Conservation (phyloP, 1,140 invertebrate species). For the Cardiocondyla obscurior region DNA sequence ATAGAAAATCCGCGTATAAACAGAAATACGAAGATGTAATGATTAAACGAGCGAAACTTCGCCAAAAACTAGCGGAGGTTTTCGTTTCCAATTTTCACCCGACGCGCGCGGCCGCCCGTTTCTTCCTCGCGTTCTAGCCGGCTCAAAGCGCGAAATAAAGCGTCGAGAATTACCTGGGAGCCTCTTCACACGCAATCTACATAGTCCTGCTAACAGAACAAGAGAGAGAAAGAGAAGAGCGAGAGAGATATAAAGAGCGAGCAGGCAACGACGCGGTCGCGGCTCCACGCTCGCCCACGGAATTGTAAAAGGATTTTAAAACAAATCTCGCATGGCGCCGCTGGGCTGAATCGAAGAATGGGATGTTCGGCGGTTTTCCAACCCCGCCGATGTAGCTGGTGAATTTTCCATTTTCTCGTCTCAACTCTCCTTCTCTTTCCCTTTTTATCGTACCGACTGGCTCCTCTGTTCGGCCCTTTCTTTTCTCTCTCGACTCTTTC, state of each 20-base stretch:
- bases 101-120: conserved; percentile 7
- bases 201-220: conserved; percentile 55
- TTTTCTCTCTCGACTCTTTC: conserved; percentile 46
- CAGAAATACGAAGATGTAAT: neutral
- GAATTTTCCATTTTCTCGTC: conserved; percentile 81
- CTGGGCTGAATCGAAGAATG: conserved; percentile 81
- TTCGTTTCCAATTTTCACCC: conserved; percentile 48
- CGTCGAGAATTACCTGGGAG: conserved; percentile 72
- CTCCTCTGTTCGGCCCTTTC: neutral
- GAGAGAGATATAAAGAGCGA: conserved; percentile 29
- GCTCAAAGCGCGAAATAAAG: conserved; percentile 60
- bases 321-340: conserved; percentile 82
- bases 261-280: conserved; percentile 24
- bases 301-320: conserved; percentile 84
- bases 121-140: conserved; percentile 10
- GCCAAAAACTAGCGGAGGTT: conserved; percentile 27
- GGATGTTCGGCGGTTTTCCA: conserved; percentile 77
- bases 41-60: conserved; percentile 1
- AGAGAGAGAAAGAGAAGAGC: conserved; percentile 32
- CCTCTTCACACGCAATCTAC: conserved; percentile 80
- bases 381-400: conserved; percentile 58
- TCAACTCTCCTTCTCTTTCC: conserved; percentile 61
- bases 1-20: neutral
- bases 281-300: conserved; percentile 67
- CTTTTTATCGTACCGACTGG: conserved; percentile 10